phyloP scores from a whole-genome alignment of 2,113 vertebrate genomes.

The Cyprinodon tularosa region DNA sequence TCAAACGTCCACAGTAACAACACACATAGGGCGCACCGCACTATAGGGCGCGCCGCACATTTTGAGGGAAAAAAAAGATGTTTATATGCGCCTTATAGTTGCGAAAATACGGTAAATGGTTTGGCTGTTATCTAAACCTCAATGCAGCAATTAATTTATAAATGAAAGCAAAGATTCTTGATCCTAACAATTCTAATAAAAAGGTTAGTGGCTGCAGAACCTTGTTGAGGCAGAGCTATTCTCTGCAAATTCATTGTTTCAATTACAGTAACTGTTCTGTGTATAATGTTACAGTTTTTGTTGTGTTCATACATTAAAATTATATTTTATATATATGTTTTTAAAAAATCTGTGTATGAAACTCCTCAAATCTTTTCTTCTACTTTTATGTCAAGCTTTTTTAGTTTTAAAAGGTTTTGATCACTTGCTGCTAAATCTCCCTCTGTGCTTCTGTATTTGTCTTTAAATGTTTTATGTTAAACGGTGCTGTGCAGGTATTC shows the following conservation, averaged over 20 bases:
- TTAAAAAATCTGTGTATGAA: constrained; percentile 46
- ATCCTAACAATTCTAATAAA: neutral
- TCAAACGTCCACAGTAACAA: too few species aligned
- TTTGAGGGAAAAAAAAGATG: too few species aligned
- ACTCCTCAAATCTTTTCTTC: constrained; percentile 24
- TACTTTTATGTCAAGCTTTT: constrained; percentile 29
- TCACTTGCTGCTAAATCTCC: constrained; percentile 46
- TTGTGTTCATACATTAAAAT: constrained; percentile 46
- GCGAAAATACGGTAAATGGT: neutral
- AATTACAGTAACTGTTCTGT: constrained; percentile 49
- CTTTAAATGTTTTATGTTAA: constrained; percentile 31
- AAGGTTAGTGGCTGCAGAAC: constrained; percentile 17
- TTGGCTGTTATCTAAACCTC: neutral
- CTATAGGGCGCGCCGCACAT: too few species aligned
- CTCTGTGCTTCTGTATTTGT: constrained; percentile 25
- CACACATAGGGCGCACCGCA: too few species aligned
- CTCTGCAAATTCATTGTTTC: constrained; percentile 54
- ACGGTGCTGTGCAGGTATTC: neutral
- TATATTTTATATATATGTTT: constrained; percentile 55
- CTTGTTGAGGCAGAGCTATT: constrained; percentile 35
- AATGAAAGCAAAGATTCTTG: neutral
- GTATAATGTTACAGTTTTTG: constrained; percentile 59
- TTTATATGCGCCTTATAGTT: too few species aligned
- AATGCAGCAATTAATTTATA: neutral
- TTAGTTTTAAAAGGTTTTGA: neutral